A percentile compares a stretch with the other conserved stretches of the same genome.
phyloP scores from a whole-genome alignment of 2,113 vertebrate species.

The Paedocypris sp. region DNA sequence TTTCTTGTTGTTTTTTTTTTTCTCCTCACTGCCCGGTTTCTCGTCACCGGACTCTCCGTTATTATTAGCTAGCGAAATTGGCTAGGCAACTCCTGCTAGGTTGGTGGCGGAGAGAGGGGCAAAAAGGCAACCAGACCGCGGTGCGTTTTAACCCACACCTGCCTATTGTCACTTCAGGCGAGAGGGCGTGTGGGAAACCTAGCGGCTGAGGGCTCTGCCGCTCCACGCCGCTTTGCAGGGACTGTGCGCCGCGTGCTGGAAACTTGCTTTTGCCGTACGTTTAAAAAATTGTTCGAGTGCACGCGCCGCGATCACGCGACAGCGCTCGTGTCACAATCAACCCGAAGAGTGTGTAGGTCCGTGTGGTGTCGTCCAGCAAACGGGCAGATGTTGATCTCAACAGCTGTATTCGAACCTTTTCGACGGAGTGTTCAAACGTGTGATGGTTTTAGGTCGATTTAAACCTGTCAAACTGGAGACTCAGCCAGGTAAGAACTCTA shows the following conservation, averaged over 20 bases:
- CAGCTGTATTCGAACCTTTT: too few species aligned
- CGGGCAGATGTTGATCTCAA: too few species aligned
- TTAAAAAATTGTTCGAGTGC: constrained; percentile 18
- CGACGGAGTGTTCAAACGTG: too few species aligned
- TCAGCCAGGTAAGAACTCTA: too few species aligned
- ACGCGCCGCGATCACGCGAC: neutral
- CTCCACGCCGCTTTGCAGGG: neutral
- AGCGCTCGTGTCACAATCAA: neutral
- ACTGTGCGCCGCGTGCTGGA: constrained; percentile 13
- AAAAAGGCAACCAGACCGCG: neutral
- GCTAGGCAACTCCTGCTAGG: constrained; percentile 15
- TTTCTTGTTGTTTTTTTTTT: neutral
- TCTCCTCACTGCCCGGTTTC: neutral
- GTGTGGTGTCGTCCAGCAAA: too few species aligned
- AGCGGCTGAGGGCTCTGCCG: neutral
- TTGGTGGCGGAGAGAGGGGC: neutral
- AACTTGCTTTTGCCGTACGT: constrained; percentile 24
- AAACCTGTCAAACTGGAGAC: too few species aligned
- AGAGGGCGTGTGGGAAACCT: neutral
- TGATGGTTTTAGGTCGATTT: too few species aligned
- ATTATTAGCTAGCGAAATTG: constrained; percentile 29
- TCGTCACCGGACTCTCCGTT: neutral
- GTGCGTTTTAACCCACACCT: constrained; percentile 14
- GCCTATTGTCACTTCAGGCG: constrained; percentile 2
- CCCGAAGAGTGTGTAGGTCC: neutral